Base-by-base conservation (phyloP, 2,888 invertebrate species). In the Drosophila prostipennis region DNA sequence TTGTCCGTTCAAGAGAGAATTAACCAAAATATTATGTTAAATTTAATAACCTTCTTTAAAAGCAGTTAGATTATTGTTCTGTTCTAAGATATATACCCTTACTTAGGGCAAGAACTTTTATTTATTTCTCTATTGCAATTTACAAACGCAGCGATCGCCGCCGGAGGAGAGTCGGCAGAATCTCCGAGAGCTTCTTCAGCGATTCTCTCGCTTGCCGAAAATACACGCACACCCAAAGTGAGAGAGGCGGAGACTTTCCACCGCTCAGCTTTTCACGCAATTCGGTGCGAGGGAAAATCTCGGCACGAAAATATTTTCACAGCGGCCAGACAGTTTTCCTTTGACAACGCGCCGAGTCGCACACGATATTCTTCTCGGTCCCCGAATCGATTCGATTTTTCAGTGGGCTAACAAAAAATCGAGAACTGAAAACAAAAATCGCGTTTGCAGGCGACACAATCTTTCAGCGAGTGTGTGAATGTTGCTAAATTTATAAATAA, bases 311-410 rank as follows among this genome's bases (percentile, higher is more conserved):
- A 74, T 73, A 68, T 83, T 86, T 82, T 76, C 80, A 70, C 79
- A 68, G 49, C 80, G 42, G 49, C 63, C 68, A 71, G 64, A 76
- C 82, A 89, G 90, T 90, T 88, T 89, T 83, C 77, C 86, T 89
- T 89, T 90, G 90, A 90, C 90, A 90, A 89, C 90, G 89, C 90
- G 90, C 80, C 89, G 90, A 83, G 90, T 72, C 77, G 87, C 87
- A 84, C 72, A 70, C 64, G 69, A 79, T 53, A 53, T 40, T 40
- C 53, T 6, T 48, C 63, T 75, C 77, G 72, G 78, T 34, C 11
- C 43, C 43, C 56, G 42, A 52, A n/a, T 29, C 49, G 42, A 37
- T 23, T 29, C 46, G 52, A 65, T 40, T 46, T 55, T 48, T 63
- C 74, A 40, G 36, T 59, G 65, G 69, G 42, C 26, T n/a, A 51